These are phyloP conservation scores for Chunga burmeisteri DNA, from an alignment of 2,113 vertebrate genomes.

Conservation along the genomic window DNA sequence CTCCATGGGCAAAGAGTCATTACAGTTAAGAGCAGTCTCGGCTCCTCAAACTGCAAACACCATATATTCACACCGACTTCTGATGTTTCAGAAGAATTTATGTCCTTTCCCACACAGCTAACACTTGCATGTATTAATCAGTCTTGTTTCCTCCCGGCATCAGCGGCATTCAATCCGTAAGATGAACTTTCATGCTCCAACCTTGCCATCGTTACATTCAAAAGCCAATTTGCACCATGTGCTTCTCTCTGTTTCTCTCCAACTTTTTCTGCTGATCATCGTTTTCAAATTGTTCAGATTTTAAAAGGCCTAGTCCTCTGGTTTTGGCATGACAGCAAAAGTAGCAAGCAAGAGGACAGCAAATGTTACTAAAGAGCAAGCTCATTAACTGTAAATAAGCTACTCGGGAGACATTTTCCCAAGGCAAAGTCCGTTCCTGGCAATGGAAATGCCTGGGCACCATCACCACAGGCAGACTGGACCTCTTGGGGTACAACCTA, in stretches of 20 bases:
- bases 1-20: background rate
- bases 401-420: background rate
- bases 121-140: background rate
- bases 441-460: background rate
- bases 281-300: background rate
- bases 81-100: background rate
- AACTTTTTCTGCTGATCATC: background rate
- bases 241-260: background rate
- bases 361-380: background rate
- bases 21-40: background rate
- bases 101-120: background rate
- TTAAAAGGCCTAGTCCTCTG: background rate
- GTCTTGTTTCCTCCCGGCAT: background rate
- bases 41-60: background rate
- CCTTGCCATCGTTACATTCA: background rate
- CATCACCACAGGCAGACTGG: background rate
- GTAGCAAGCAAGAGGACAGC: background rate
- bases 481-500: background rate
- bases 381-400: background rate
- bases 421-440: background rate
- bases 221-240: background rate
- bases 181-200: slow-evolving; percentile 20
- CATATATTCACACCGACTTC: background rate
- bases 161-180: fast-evolving
- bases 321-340: background rate